Base-by-base conservation (phyloP, 2,888 invertebrate genomes). In the Margaritifera margaritifera region DNA sequence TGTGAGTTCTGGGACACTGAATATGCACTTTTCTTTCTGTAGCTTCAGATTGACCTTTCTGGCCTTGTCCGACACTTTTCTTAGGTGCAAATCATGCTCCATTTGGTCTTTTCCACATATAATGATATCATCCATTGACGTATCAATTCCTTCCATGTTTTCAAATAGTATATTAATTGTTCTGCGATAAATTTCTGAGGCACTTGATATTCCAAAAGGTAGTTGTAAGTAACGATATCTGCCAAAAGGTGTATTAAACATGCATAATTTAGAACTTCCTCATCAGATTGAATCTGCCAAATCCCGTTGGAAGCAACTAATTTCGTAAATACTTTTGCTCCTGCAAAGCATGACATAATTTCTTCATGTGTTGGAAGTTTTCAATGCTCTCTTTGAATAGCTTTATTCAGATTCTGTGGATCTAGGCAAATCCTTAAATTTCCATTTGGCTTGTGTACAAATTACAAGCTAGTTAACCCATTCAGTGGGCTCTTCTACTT, bases 261-360 rank as follows among this genome's bases (percentile, higher is more conserved):
- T 74, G 19, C 59, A 62, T 18, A 59, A 52, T 54, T 20, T 20
- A 27, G 27, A 27, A 27, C 4, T 27, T 27, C 27, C 11, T 78
- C 62, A 56, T 71, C 67, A 11, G 70, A 58, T 57, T 65, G 52
- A 11, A 78, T 31, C 55, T 78, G 75, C 74, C 74, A 78, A 64
- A 76, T 79, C n/a, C 71, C 78, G 55, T 55, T 53, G 4, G 69
- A 68, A 1, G 78, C 77, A 67, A 77, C 78, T n/a, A 79, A 59
- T 58, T 74, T 73, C 25, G 63, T 55, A 61, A 80, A 75, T 4
- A 69, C 57, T 53, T 50, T 72, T 4, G 72, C 72, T 24, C 66
- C 72, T 20, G 68, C 63, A 55, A 77, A 72, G 58, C 64, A 65
- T 18, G 74, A 65, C 61, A 71, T 67, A n/a, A 78, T 71, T 64